Base-by-base conservation (phyloP, 2,797 vertebrate genomes). In the Poliocrania exsul region DNA sequence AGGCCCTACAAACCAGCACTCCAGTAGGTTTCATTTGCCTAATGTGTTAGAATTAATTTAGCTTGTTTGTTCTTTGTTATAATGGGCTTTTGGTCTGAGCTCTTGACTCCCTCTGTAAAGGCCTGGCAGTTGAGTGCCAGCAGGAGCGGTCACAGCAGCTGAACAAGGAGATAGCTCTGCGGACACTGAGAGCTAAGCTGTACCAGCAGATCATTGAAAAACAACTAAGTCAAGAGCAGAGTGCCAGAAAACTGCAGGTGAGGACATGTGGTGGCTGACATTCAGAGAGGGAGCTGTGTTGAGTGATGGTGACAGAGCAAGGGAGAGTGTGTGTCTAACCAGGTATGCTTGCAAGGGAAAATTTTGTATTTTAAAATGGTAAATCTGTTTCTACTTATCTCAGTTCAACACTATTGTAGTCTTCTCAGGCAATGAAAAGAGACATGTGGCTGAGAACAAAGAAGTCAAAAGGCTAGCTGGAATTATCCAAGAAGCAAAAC, bases 81-180 rank as follows among this genome's bases (percentile, higher is more conserved):
- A 66, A 92, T 24, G 79, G 61, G 50, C 37, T 86, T 86, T 67
- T 92, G 31, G 60, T 88, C 23, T 18, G 82, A 85, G 66, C 60
- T 93, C 56, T 93, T 37, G 47, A 69, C 47, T 95, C 92, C 24
- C 53, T 61, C 79, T 85, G 61, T 42, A 13, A 96, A 99, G 99
- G 99, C 8, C 92, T 98, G 19, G 88, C 91, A 2, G 98, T 98
- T 0, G 99, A 99, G 96, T 99, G 99, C 96, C 99, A 99, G 96
- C 98, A 99, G 97, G 98, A 98, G 56, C 98, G 99, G 85, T 99
- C 99, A 14, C 99, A 99, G 97, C 97, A 99, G 60, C 73, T 98
- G 88, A 99, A 99, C 97, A 98, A 97, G 95, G 98, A 99, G 58
- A 98, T 96, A 2, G 99, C 99, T 81, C 96, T 99, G 98, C 98